Percentiles rank a stretch among this genome's conserved stretches.
Conservation (phyloP, 2,888 invertebrate species). For the Xestia ashworthii region DNA sequence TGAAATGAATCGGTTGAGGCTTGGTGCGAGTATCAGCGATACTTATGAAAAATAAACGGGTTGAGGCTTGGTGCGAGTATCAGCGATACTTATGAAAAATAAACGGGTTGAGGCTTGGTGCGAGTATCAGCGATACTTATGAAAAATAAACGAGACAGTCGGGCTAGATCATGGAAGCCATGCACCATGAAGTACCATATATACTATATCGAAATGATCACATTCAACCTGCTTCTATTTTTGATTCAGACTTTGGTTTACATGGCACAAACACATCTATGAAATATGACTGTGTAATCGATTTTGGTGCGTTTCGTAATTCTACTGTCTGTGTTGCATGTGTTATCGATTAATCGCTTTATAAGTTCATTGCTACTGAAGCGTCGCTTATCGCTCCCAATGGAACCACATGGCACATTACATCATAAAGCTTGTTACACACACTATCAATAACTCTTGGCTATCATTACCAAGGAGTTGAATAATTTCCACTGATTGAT, state of each 20-base stretch:
- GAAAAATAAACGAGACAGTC: no score
- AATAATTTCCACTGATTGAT: slow-evolving; percentile 62
- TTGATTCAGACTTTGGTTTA: neutral
- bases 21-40: slow-evolving; percentile 31
- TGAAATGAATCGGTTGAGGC: slow-evolving; percentile 39
- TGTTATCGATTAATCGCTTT: neutral
- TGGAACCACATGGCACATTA: slow-evolving; percentile 50
- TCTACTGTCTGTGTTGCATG: neutral
- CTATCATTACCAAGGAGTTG: slow-evolving; percentile 54
- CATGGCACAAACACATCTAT: neutral
- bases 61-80: slow-evolving; percentile 21
- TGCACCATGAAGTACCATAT: neutral
- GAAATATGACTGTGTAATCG: neutral
- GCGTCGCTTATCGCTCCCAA: slow-evolving; percentile 18
- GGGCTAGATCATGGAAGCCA: neutral
- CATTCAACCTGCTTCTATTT: neutral
- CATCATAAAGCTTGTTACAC: slow-evolving; percentile 61
- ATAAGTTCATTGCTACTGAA: neutral
- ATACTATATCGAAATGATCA: neutral
- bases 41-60: neutral
- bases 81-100: slow-evolving; percentile 14
- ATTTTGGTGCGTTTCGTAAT: neutral
- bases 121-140: slow-evolving; percentile 25
- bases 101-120: slow-evolving; percentile 4
- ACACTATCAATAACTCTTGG: slow-evolving; percentile 60